Conservation (phyloP, 2,113 vertebrate genomes). For the Globicephala melas region DNA sequence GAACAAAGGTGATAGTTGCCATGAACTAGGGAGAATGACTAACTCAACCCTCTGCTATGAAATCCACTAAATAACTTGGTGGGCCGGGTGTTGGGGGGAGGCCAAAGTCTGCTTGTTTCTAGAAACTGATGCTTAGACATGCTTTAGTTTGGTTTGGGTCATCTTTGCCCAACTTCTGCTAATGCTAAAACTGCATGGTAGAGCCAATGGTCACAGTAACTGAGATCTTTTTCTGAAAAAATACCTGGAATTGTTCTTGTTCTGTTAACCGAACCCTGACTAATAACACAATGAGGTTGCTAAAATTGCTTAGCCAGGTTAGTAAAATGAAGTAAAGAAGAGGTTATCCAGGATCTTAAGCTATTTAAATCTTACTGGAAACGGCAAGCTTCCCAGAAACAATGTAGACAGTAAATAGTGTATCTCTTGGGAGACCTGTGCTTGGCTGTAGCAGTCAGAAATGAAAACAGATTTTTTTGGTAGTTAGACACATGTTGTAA, state of each 20-base stretch:
- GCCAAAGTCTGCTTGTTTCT: not conserved
- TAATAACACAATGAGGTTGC: not conserved
- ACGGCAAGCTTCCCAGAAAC: not conserved
- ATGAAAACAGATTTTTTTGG: not conserved
- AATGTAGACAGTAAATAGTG: not conserved
- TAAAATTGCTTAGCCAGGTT: not conserved
- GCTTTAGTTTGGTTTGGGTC: not conserved
- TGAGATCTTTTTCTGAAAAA: not conserved
- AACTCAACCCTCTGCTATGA: not conserved
- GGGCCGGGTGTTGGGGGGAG: not conserved
- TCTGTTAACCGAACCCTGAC: not conserved
- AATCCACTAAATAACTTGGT: not conserved
- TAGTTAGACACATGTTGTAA: not conserved
- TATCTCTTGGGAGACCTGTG: not conserved
- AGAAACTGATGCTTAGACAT: not conserved
- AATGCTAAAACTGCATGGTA: not conserved
- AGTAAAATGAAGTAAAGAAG: not conserved
- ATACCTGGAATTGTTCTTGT: not conserved
- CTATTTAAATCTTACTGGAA: not conserved
- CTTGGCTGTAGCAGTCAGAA: not conserved
- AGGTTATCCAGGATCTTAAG: not conserved
- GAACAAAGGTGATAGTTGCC: not conserved
- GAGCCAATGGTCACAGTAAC: not conserved
- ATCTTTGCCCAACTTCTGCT: not conserved
- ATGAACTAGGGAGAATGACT: not conserved